Base-by-base conservation (phyloP, 1,140 invertebrate genomes). In the Drosophila athabasca region DNA sequence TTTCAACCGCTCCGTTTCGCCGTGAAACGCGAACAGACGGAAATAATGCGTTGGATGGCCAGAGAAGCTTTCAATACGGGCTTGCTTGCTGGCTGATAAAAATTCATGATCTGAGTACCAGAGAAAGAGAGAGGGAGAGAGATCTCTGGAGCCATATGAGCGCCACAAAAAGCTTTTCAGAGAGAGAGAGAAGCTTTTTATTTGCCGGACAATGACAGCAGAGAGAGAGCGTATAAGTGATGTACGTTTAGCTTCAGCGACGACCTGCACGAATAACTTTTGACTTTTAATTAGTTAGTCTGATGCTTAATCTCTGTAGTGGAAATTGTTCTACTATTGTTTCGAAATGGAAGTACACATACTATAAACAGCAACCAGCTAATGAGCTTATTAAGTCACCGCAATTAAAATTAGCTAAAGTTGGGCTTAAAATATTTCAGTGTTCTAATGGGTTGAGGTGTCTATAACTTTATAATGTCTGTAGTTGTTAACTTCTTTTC, bases 81-180 rank as follows among this genome's bases (percentile, higher is more conserved):
- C 82, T 85, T 87, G 80, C 71, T 79, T 87, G 82, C 82, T 85
- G 82, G 80, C 71, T 79, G 66, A 62, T 48, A 48, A 55, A 68
- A 68, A 51, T 68, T 52, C 35, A 24, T 43, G 31, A 11, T 54
- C 52, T 54, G 35, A 6, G 11, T 35, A 35, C n/a, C 6, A 8
- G 48, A 31, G 11, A 19, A 22, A 51, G 26, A 22, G 51, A 64
- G 60, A 66, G 58, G 24, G n/a, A 19, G 31, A 39, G 55, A 44
- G 58, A 24, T 15, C 8, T 26, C 0, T 26, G 4, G 24, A 65
- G 55, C 55, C 9, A 35, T 39, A 68, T 48, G 35, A 39, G 35
- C 35, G 11, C 3, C 35, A 13, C 13, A 8, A 35, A 3, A 31
- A 8, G 31, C 3, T 9, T 0, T 35, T 9, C 31, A 26, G 24